phyloP scores from a whole-genome alignment of 92 coral and sea anemone species.

The Epizoanthus illoricatus region DNA sequence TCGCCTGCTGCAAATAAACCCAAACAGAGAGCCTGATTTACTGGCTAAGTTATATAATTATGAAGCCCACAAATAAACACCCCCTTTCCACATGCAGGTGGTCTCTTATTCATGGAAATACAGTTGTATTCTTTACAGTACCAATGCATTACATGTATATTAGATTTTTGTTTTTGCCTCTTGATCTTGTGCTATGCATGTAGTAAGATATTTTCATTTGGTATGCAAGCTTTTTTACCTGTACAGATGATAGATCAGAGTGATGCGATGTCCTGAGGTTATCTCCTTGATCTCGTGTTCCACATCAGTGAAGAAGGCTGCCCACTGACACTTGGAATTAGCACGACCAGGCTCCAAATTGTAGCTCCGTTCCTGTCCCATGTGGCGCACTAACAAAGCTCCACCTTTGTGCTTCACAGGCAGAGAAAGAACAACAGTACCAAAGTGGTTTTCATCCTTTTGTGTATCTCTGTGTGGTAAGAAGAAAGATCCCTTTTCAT shows the following conservation, averaged over 20 bases:
- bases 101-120: no score
- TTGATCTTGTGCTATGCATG: neutral
- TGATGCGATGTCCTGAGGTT: slow-evolving; percentile 45
- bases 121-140: no score
- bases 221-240: slow-evolving; percentile 7
- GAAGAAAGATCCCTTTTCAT: slow-evolving; percentile 43
- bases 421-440: slow-evolving; percentile 43
- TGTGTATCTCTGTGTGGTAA: slow-evolving; percentile 45
- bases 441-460: slow-evolving; percentile 42
- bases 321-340: slow-evolving; percentile 46
- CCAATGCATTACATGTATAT: no score
- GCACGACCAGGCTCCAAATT: slow-evolving; percentile 45
- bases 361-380: slow-evolving; percentile 38
- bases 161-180: no score
- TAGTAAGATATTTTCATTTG: neutral
- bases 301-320: slow-evolving; percentile 42
- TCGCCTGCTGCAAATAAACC: no score
- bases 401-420: slow-evolving; percentile 48
- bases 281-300: slow-evolving; percentile 43
- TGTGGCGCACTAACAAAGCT: slow-evolving; percentile 35
- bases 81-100: no score
- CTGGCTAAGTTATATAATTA: no score
- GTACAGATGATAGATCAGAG: slow-evolving; percentile 41
- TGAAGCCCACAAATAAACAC: no score
- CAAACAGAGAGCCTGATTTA: no score